These are phyloP conservation scores for Ascidia mentula DNA, from an alignment of 23 tunicate genomes.

Conservation along the genomic window DNA sequence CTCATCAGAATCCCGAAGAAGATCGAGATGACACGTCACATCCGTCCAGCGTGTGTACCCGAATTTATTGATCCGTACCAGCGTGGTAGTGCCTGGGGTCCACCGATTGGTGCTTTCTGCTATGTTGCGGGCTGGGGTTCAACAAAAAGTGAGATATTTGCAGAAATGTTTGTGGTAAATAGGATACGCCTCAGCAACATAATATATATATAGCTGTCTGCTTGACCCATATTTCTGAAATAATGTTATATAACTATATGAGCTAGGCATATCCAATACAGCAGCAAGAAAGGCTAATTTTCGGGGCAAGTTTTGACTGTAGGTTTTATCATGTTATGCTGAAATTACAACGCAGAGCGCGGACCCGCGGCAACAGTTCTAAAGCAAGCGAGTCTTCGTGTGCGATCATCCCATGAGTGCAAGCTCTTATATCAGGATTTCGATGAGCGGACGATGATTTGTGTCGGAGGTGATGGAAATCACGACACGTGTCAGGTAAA, in stretches of 20 bases:
- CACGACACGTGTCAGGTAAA: constrained; percentile 83
- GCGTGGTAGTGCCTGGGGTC: constrained; percentile 25
- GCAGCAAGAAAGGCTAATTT: too few relatives aligned
- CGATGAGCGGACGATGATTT: constrained; percentile 30
- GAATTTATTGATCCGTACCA: neutral
- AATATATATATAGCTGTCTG: neutral
- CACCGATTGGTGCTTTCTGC: constrained; percentile 35
- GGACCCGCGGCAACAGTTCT: constrained; percentile 43
- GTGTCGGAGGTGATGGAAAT: constrained; percentile 62
- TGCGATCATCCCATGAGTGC: constrained; percentile 29
- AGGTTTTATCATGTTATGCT: too few relatives aligned
- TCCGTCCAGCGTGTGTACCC: constrained; percentile 84
- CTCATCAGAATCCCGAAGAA: constrained; percentile 26
- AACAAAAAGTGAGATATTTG: constrained; percentile 37
- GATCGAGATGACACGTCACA: constrained; percentile 22
- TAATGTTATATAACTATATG: too few relatives aligned
- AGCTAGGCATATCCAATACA: too few relatives aligned
- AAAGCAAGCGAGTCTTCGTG: constrained; percentile 58
- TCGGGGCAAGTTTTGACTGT: too few relatives aligned
- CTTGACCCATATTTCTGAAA: too few relatives aligned
- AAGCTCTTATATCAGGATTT: constrained; percentile 31
- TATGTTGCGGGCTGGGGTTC: constrained; percentile 75
- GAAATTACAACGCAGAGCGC: too few relatives aligned
- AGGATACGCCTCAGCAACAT: neutral
- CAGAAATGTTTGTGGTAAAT: neutral